A percentile compares a stretch with the other conserved stretches of the same genome.
Evolutionary conservation across 2,888 invertebrate genomes (phyloP).

Genomic region (Enchytraeus crypticus): DNA sequence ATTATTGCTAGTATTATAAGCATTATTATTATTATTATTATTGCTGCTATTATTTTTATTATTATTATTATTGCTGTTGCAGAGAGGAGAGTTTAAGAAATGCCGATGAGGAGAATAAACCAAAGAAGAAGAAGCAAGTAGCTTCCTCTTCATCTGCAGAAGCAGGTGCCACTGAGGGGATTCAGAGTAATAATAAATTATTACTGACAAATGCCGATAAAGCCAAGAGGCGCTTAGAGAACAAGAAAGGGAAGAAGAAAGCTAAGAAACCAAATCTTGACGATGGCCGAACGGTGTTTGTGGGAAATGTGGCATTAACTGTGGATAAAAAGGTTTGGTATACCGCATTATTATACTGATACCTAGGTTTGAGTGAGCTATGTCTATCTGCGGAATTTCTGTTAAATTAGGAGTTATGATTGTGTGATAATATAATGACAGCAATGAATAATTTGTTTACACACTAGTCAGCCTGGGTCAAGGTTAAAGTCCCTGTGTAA

Average conservation of each 20-base stretch:
- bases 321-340: background rate
- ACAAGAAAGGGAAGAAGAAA: slow-evolving; percentile 3
- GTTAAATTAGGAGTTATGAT: too few relatives aligned
- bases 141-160: background rate
- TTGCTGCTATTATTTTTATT: too few relatives aligned
- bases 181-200: background rate
- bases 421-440: too few relatives aligned
- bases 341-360: too few relatives aligned
- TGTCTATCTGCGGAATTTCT: too few relatives aligned
- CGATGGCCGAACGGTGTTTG: slow-evolving; percentile 8
- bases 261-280: background rate
- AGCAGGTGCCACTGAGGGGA: background rate
- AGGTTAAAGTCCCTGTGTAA: too few relatives aligned
- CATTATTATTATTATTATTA: too few relatives aligned
- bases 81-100: background rate
- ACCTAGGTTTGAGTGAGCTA: too few relatives aligned
- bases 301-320: slow-evolving; percentile 8
- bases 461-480: too few relatives aligned
- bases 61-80: too few relatives aligned
- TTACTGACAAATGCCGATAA: background rate
- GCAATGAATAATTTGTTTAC: too few relatives aligned
- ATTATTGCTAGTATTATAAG: too few relatives aligned
- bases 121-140: background rate
- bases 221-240: slow-evolving; percentile 1
- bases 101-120: background rate